phyloP scores from a whole-genome alignment of 2,113 vertebrate species.

The Coptodon bakossiorum region DNA sequence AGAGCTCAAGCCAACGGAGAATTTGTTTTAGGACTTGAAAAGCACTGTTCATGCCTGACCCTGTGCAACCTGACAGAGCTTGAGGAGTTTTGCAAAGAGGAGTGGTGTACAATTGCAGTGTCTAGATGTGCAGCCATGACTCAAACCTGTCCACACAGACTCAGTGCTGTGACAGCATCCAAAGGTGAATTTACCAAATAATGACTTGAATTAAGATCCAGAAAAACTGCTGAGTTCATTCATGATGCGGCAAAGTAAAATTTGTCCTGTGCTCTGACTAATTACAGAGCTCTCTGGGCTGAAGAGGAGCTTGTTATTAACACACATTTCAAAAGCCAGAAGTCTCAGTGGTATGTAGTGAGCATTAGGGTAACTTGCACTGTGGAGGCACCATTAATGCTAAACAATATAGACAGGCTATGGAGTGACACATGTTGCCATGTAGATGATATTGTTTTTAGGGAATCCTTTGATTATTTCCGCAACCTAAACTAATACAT shows the following conservation, averaged over 20 bases:
- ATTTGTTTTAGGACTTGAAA: background rate
- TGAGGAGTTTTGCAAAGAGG: background rate
- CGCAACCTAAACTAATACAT: background rate
- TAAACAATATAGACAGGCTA: background rate
- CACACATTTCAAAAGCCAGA: background rate
- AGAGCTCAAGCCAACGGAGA: background rate
- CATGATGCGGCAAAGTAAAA: background rate
- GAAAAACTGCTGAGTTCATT: background rate
- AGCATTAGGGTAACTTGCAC: background rate
- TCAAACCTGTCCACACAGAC: background rate
- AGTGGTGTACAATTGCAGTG: background rate
- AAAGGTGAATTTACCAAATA: background rate
- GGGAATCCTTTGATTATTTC: background rate
- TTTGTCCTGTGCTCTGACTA: background rate
- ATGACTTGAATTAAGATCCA: background rate
- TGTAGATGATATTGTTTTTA: background rate
- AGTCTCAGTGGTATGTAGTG: background rate
- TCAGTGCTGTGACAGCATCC: background rate
- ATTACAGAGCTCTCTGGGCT: background rate
- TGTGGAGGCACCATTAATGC: background rate
- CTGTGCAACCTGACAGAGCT: background rate
- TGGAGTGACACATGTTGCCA: background rate
- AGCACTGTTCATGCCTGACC: background rate
- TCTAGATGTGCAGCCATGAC: background rate
- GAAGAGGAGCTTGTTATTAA: background rate